These are phyloP conservation scores for Lophotriccus pileatus DNA, from an alignment of 2,797 vertebrate genomes.

Conservation along the genomic window DNA sequence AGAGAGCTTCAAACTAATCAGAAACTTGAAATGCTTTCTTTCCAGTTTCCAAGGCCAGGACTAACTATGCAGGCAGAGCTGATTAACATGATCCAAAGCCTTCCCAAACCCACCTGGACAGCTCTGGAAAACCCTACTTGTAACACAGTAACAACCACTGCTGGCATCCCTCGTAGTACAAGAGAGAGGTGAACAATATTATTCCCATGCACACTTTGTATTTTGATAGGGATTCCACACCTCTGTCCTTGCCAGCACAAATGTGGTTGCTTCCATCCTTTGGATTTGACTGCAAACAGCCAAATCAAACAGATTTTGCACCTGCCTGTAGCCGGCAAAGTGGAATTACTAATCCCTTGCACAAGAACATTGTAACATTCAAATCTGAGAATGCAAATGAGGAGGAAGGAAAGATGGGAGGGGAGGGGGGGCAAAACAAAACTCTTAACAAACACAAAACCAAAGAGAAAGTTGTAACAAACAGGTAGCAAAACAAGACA, in stretches of 20 bases:
- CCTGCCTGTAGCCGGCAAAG: background rate
- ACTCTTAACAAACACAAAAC: background rate
- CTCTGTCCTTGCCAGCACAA: background rate
- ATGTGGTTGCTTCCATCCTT: background rate
- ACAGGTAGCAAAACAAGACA: background rate
- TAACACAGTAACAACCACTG: background rate
- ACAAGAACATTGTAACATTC: background rate
- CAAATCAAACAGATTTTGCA: background rate
- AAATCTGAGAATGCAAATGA: background rate
- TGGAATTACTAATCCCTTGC: background rate
- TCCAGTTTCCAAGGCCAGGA: background rate
- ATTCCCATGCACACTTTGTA: background rate
- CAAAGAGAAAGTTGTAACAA: background rate
- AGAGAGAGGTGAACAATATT: background rate
- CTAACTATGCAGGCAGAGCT: background rate
- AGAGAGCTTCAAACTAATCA: background rate
- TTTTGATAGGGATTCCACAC: background rate
- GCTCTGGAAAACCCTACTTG: background rate
- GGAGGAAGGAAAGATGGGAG: background rate
- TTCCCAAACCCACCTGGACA: background rate
- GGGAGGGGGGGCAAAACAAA: accelerated
- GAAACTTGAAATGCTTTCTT: background rate
- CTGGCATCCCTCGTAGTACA: background rate
- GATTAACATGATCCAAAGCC: background rate
- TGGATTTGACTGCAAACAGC: background rate